Conservation (phyloP, 2,113 vertebrate genomes). For the Sphyrna mokarran region DNA sequence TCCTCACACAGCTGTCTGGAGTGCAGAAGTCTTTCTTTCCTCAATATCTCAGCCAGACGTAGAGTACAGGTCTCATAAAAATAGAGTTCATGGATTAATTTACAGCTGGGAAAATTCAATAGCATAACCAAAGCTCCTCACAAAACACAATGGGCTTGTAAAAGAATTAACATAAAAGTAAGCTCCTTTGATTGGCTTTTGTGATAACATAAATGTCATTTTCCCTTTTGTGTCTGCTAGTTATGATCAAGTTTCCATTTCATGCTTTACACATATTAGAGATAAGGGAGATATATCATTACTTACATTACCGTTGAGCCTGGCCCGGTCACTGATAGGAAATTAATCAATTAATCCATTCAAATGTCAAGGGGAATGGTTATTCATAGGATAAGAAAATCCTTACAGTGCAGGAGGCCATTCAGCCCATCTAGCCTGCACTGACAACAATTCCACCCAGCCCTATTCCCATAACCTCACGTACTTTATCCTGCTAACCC, state of each 20-base stretch:
- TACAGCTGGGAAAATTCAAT: not conserved
- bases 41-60: not conserved
- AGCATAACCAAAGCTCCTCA: not conserved
- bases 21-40: not conserved
- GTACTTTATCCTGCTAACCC: no score
- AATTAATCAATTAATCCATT: not conserved
- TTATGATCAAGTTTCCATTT: not conserved
- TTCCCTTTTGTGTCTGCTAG: not conserved
- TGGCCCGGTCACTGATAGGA: not conserved
- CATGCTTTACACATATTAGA: not conserved
- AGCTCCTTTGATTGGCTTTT: constrained; percentile 14
- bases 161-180: constrained; percentile 1
- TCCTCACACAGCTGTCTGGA: not conserved
- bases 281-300: not conserved
- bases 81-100: not conserved
- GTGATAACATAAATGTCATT: not conserved
- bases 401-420: no score
- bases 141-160: not conserved
- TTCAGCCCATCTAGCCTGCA: no score
- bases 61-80: not conserved
- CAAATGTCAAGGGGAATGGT: not conserved
- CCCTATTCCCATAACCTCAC: no score
- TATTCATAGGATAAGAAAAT: no score
- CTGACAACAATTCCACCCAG: no score
- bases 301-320: not conserved